These are phyloP conservation scores for Crossoptilon crossoptilon DNA, from an alignment of 2,797 vertebrate species.

Conservation along the genomic window DNA sequence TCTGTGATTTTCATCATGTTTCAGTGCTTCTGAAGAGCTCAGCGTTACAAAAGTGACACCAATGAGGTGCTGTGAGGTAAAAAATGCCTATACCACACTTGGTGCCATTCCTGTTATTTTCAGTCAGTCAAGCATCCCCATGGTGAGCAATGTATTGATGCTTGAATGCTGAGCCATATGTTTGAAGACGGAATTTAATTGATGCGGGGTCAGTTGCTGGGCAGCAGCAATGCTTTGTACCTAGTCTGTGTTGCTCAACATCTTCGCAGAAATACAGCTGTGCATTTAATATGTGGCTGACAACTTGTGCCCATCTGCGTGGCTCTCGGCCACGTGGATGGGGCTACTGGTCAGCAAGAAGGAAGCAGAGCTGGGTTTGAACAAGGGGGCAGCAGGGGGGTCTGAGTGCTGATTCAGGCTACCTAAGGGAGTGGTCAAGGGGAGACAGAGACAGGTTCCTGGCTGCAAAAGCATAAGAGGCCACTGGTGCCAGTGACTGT, in stretches of 20 bases:
- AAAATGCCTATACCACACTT: not conserved
- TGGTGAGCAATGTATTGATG: not conserved
- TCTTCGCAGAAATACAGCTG: not conserved
- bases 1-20: not conserved
- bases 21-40: not conserved
- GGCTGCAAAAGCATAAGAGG: not conserved
- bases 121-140: not conserved
- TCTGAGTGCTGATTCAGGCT: not conserved
- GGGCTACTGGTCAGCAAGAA: not conserved
- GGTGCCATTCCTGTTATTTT: not conserved
- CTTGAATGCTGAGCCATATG: not conserved
- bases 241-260: not conserved
- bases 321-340: accelerated
- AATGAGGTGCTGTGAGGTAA: not conserved
- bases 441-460: not conserved
- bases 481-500: accelerated
- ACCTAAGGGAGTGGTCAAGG: not conserved
- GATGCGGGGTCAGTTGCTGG: not conserved
- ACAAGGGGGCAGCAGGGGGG: accelerated
- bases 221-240: accelerated
- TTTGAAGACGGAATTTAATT: not conserved
- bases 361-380: not conserved
- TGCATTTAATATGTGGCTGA: not conserved
- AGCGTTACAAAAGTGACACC: not conserved
- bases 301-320: accelerated